Base-by-base conservation (phyloP, 2,888 invertebrate species). In the Tetramorium bicarinatum region DNA sequence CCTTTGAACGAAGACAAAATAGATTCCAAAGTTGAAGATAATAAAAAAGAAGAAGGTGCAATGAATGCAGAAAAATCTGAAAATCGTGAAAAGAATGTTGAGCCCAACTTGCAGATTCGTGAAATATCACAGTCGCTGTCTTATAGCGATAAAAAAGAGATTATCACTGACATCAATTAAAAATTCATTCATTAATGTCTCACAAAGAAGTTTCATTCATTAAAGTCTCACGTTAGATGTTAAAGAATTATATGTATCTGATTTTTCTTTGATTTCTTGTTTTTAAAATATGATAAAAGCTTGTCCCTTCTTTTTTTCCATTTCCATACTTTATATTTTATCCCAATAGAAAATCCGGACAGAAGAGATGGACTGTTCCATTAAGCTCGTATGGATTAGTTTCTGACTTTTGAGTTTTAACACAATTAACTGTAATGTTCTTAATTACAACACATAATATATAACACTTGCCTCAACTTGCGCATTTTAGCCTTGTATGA, bases 61-160 rank as follows among this genome's bases (percentile, higher is more conserved):
- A 59, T 18, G 8, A 79, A 71, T 25, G n/a, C 18, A 9, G 21
- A 61, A 29, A 61, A n/a, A 21, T 49, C 13, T 7, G 79, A 49
- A 41, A 69, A 69, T 38, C 1, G 6, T 21, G n/a, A 72, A 29
- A 61, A 52, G 3, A 62, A 52, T 4, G 15, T 18, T 0, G 29
- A 80, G 67, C 71, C 29, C 52, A 15, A 74, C 9, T 59, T 89
- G 7, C 47, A 54, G 11, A 88, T 92, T 77, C 82, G 89, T 61
- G 88, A 92, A 76, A 88, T 91, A 88, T 91, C 93, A 3, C 91
- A 87, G 41, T 92, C 92, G 38, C 91, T 91, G 1, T 4, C n/a
- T 38, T 47, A 34, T 3, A 88, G 86, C 29, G 62, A 76, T 38
- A 80, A 83, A 21, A 84, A 76, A 69, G 86, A 80, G 72, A 84